Base-by-base conservation (phyloP, 2,888 invertebrate species). In the Epinotia nisella region DNA sequence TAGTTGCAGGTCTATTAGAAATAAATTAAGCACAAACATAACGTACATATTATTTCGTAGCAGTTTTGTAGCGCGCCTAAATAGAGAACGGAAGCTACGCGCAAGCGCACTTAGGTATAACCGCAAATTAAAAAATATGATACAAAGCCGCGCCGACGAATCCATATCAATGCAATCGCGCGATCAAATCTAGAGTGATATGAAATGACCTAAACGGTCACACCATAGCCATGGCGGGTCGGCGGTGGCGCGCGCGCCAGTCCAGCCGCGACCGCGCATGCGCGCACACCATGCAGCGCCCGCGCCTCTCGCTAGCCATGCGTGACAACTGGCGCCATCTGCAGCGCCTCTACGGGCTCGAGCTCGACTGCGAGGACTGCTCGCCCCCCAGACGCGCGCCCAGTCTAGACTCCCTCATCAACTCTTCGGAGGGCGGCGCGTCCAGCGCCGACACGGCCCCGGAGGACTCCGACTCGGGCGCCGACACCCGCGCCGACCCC, bases 321-420 rank as follows among this genome's bases (percentile, higher is more conserved):
- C 94, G 81, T 85, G 95, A 90, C 90, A 94, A 94, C 87, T 94
- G 94, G 94, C 90, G 91, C 76, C 91, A 93, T 74, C 86, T 94
- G 76, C 94, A 94, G 81, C 90, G 91, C 76, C 87, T 93, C 7
- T 94, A 94, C 86, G 93, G 94, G 76, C 87, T 94, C 77, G 93
- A 94, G 75, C 83, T 89, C 77, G 90, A 92, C 70, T 80, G 83
- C 68, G 88, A 88, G 35, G 90, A 90, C 70, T 86, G 79, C 78
- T 69, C 85, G 41, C 89, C 90, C 72, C 90, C 89, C 29, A 82
- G 86, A 1, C 86, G 94, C 69, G 94, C 95, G 2, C 94, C 95
- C 61, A 96, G 96, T 2, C 86, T 96, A 65, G 96, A 96, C 83
- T 96, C 95, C 76, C 91, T 96, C 41, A 96, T 96, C 74, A 96